Percentiles rank a stretch among this genome's conserved stretches.
Evolutionary conservation across 1,140 invertebrate species (phyloP).

Genomic region (Pomphorhynchus laevis): DNA sequence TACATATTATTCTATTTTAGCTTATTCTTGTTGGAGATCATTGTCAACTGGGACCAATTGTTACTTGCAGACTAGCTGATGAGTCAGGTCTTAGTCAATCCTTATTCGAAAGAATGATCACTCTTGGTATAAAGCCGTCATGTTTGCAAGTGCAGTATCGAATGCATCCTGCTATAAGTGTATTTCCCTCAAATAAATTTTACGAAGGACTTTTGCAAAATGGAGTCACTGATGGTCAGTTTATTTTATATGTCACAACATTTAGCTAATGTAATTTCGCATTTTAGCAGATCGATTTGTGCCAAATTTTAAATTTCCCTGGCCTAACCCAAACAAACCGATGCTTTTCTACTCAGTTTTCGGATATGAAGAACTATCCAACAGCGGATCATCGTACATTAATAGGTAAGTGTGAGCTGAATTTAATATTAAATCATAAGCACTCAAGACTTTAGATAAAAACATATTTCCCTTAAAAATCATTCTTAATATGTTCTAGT

Average conservation of each 20-base stretch:
- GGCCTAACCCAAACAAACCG: slow-evolving; percentile 69
- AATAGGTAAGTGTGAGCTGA: too few relatives aligned
- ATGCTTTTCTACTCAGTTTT: slow-evolving; percentile 94
- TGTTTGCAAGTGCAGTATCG: slow-evolving; percentile 60
- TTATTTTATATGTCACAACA: too few relatives aligned
- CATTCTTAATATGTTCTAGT: too few relatives aligned
- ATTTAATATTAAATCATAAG: too few relatives aligned
- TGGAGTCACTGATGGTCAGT: too few relatives aligned
- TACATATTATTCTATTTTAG: too few relatives aligned
- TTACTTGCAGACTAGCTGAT: slow-evolving; percentile 97
- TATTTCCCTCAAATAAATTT: slow-evolving; percentile 95
- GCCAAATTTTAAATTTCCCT: slow-evolving; percentile 69
- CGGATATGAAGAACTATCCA: slow-evolving; percentile 90
- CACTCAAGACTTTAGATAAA: too few relatives aligned
- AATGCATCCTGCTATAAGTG: slow-evolving; percentile 67
- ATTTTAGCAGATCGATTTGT: slow-evolving; percentile 58
- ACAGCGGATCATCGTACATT: slow-evolving; percentile 79
- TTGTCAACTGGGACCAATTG: slow-evolving; percentile 81
- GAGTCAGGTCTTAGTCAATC: slow-evolving; percentile 77
- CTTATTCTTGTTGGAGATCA: slow-evolving; percentile 87
- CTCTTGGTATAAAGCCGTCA: slow-evolving; percentile 67
- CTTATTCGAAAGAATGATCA: slow-evolving; percentile 73
- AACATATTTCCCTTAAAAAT: too few relatives aligned
- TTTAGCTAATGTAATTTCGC: too few relatives aligned
- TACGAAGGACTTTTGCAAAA: slow-evolving; percentile 94